These are phyloP conservation scores for Planococcus citri DNA, from an alignment of 1,140 invertebrate genomes.

Conservation along the genomic window DNA sequence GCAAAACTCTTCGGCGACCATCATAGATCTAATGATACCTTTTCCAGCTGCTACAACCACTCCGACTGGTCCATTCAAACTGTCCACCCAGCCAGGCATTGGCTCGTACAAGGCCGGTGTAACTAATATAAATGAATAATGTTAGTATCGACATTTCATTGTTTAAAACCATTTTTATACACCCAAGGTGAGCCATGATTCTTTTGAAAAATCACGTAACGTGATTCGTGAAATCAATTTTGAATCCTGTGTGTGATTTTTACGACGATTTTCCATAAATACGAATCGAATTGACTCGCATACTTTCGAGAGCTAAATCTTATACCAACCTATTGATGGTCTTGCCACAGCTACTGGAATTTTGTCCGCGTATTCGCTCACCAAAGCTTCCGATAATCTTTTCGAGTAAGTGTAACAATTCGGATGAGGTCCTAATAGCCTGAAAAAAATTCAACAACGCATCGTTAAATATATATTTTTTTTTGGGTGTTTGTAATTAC, in stretches of 20 bases:
- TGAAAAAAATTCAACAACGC: slow-evolving; percentile 26
- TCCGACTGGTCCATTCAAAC: slow-evolving; percentile 50
- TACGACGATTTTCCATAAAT: too few relatives aligned
- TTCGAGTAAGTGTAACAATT: slow-evolving; percentile 45
- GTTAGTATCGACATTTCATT: too few relatives aligned
- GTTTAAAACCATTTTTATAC: too few relatives aligned
- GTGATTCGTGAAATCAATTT: too few relatives aligned
- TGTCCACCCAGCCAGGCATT: slow-evolving; percentile 51
- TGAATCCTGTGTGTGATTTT: too few relatives aligned
- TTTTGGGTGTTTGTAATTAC: too few relatives aligned
- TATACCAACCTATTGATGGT: slow-evolving; percentile 57
- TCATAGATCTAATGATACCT: slow-evolving; percentile 45
- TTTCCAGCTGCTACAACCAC: slow-evolving; percentile 38
- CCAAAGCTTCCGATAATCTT: slow-evolving; percentile 37
- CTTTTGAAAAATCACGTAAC: too few relatives aligned
- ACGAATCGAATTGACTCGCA: too few relatives aligned
- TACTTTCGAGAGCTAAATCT: too few relatives aligned
- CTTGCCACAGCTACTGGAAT: slow-evolving; percentile 48
- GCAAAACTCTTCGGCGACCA: slow-evolving; percentile 35
- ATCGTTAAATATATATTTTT: too few relatives aligned
- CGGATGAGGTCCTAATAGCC: slow-evolving; percentile 37
- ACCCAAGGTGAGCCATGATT: too few relatives aligned
- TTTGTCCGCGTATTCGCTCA: slow-evolving; percentile 33
- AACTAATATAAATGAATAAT: slow-evolving; percentile 28
- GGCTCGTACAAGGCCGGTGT: slow-evolving; percentile 33